These are phyloP conservation scores for Euleptes europaea DNA, from an alignment of 2,113 vertebrate genomes.

Conservation along the genomic window DNA sequence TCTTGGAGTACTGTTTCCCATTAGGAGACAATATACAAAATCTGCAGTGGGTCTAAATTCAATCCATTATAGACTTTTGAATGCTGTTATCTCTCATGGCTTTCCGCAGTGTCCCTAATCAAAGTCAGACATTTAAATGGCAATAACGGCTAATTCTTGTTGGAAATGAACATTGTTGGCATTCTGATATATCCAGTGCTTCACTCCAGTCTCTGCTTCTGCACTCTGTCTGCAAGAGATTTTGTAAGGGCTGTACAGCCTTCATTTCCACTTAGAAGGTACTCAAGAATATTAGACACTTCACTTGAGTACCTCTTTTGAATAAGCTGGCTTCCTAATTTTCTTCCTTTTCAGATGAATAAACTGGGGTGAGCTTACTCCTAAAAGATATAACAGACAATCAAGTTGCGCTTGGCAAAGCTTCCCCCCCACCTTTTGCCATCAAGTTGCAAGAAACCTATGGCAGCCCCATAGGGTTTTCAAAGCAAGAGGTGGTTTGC, in stretches of 20 bases:
- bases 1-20: background rate
- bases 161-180: background rate
- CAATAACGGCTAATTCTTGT: background rate
- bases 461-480: too few relatives aligned
- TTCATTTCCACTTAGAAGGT: background rate
- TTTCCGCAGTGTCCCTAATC: slow-evolving; percentile 24
- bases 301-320: background rate
- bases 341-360: background rate
- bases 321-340: background rate
- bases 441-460: too few relatives aligned
- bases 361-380: background rate
- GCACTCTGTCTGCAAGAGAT: background rate
- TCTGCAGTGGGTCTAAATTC: background rate
- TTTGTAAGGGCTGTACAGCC: background rate
- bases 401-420: background rate
- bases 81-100: background rate
- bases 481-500: too few relatives aligned
- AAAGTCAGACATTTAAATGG: background rate
- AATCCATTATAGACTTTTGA: background rate
- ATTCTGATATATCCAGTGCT: background rate
- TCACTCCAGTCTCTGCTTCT: background rate
- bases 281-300: background rate
- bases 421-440: too few relatives aligned
- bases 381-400: background rate
- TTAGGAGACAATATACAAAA: background rate